Conservation (phyloP, 2,888 invertebrate genomes). For the Mythimna pallens region DNA sequence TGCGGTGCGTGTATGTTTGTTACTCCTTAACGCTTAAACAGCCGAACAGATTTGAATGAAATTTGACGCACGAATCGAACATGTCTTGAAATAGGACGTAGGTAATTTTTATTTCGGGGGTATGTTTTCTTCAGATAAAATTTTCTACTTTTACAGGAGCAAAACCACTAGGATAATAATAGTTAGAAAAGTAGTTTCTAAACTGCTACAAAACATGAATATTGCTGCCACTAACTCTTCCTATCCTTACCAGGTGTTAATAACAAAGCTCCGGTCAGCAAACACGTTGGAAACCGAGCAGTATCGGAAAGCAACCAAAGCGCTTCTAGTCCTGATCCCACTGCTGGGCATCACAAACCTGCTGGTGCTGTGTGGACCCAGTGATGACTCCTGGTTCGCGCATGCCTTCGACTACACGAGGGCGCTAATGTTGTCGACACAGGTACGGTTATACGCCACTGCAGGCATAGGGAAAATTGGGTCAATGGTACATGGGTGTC, state of each 20-base stretch:
- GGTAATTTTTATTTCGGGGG: too few relatives aligned
- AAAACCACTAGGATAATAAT: too few relatives aligned
- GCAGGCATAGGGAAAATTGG: neutral
- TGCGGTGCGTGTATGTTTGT: too few relatives aligned
- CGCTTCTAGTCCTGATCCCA: slow-evolving; percentile 97
- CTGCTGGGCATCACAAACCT: slow-evolving; percentile 97
- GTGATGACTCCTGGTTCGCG: slow-evolving; percentile 93
- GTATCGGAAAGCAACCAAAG: slow-evolving; percentile 97
- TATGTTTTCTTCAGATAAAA: too few relatives aligned
- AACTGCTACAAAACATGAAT: too few relatives aligned
- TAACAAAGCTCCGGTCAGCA: slow-evolving; percentile 97
- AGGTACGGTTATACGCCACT: slow-evolving; percentile 91
- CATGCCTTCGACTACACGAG: slow-evolving; percentile 95
- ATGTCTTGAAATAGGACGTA: too few relatives aligned
- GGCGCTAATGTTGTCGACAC: slow-evolving; percentile 96
- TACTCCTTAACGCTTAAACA: too few relatives aligned
- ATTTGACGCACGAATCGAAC: too few relatives aligned
- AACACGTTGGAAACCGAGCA: slow-evolving; percentile 97
- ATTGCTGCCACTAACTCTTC: neutral
- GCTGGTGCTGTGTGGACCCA: slow-evolving; percentile 95
- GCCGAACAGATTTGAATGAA: too few relatives aligned
- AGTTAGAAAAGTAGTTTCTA: too few relatives aligned
- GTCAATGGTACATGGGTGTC: neutral
- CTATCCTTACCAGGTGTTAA: slow-evolving; percentile 93
- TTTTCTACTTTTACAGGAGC: too few relatives aligned